phyloP scores from a whole-genome alignment of 2,888 invertebrate genomes.

The Sturmia bella region DNA sequence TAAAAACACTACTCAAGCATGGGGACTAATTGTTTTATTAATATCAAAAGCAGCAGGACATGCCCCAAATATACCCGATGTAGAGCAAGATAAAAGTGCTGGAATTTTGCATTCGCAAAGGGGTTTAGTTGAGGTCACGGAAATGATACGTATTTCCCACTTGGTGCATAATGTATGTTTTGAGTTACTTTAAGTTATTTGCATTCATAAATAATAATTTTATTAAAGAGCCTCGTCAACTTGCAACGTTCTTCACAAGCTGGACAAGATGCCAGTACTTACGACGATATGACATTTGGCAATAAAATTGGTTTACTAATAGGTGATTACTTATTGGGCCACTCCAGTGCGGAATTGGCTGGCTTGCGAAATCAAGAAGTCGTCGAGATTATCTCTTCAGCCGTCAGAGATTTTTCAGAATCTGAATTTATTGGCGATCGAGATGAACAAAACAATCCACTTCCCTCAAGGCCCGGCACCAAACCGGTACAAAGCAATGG shows the following conservation, averaged over 20 bases:
- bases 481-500: conserved; percentile 70
- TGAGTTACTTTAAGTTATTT: neutral
- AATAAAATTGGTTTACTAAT: conserved; percentile 96
- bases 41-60: conserved; percentile 96
- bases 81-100: conserved; percentile 93
- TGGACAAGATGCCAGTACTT: conserved; percentile 83
- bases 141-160: conserved; percentile 97
- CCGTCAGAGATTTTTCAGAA: conserved; percentile 93
- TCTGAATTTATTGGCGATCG: conserved; percentile 94
- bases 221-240: conserved; percentile 87
- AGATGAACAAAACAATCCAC: conserved; percentile 92
- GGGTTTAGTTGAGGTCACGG: conserved; percentile 95
- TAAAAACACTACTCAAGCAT: conserved; percentile 95
- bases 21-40: conserved; percentile 94
- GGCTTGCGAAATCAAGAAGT: conserved; percentile 88
- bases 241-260: conserved; percentile 84
- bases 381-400: conserved; percentile 93
- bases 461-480: conserved; percentile 86
- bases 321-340: conserved; percentile 95
- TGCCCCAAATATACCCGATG: conserved; percentile 88
- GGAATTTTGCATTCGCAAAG: conserved; percentile 93
- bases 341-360: conserved; percentile 93
- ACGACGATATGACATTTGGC: conserved; percentile 93
- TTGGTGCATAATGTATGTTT: conserved; percentile 89
- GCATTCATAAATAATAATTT: neutral